Evolutionary conservation across 2,888 invertebrate species (phyloP).

Genomic region (Cyclophora punctaria): DNA sequence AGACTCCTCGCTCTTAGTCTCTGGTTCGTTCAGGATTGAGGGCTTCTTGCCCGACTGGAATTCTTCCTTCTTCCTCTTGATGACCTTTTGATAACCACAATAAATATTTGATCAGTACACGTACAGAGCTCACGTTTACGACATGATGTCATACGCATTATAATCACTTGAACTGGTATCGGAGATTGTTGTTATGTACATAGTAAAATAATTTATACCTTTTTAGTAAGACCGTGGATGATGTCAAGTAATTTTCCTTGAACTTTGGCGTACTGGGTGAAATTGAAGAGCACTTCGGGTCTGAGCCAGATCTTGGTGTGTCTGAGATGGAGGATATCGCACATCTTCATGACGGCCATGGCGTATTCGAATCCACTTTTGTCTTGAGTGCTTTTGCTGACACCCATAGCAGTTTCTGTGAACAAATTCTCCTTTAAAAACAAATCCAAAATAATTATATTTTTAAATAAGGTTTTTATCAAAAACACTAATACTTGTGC

Average conservation of each 20-base stretch:
- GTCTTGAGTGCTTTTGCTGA: slow-evolving; percentile 87
- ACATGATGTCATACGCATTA: slow-evolving; percentile 5
- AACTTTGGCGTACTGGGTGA: slow-evolving; percentile 83
- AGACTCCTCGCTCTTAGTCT: slow-evolving; percentile 27
- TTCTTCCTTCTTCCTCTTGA: slow-evolving; percentile 84
- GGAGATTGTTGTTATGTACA: slow-evolving; percentile 1
- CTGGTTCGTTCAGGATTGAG: slow-evolving; percentile 37
- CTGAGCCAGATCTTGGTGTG: slow-evolving; percentile 87
- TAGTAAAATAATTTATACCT: slow-evolving; percentile 56
- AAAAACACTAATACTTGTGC: too few relatives aligned
- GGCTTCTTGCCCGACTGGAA: slow-evolving; percentile 78
- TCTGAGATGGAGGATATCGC: slow-evolving; percentile 87
- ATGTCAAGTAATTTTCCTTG: slow-evolving; percentile 83
- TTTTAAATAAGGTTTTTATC: too few relatives aligned
- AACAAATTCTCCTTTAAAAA: slow-evolving; percentile 8
- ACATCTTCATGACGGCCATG: slow-evolving; percentile 93
- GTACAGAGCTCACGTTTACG: neutral
- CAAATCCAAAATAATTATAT: too few relatives aligned
- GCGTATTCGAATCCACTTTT: slow-evolving; percentile 89
- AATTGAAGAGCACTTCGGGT: slow-evolving; percentile 84
- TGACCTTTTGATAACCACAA: slow-evolving; percentile 54
- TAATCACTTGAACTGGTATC: slow-evolving; percentile 10
- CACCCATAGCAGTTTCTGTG: slow-evolving; percentile 91
- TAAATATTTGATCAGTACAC: slow-evolving; percentile 5
- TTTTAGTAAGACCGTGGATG: slow-evolving; percentile 87